Evolutionary conservation across 2,797 vertebrate genomes (phyloP).

Genomic region (Pseudochirops corinnae): DNA sequence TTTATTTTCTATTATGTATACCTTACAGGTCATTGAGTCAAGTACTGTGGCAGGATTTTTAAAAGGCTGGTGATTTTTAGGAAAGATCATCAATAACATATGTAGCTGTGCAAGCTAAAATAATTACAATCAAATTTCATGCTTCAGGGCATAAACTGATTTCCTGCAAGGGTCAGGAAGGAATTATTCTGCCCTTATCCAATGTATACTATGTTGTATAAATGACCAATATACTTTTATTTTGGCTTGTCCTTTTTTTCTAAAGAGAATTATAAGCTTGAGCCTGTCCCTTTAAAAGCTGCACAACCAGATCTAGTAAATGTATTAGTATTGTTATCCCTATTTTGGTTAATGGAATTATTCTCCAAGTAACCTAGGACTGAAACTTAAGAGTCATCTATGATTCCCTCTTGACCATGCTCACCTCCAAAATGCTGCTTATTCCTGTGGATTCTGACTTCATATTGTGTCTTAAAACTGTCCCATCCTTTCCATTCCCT

Average conservation of each 20-base stretch:
- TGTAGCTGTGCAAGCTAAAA: conserved; percentile 77
- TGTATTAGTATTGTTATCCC: neutral
- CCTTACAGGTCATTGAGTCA: conserved; percentile 73
- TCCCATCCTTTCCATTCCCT: neutral
- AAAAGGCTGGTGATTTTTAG: conserved; percentile 73
- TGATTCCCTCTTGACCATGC: neutral
- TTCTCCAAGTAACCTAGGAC: neutral
- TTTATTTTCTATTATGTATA: conserved; percentile 70
- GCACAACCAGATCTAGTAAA: neutral
- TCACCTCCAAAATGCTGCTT: neutral
- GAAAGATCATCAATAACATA: conserved; percentile 79
- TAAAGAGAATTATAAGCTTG: neutral
- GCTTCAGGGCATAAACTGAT: conserved; percentile 75
- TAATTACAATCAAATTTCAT: conserved; percentile 81
- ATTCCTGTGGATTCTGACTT: neutral
- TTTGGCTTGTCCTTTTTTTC: conserved; percentile 29
- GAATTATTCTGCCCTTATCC: conserved; percentile 31
- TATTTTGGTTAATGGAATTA: neutral
- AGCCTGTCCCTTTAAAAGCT: neutral
- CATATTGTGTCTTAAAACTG: neutral
- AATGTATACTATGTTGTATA: neutral
- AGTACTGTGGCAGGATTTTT: conserved; percentile 72
- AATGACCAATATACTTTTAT: conserved; percentile 45
- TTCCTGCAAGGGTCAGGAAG: conserved; percentile 68
- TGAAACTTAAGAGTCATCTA: neutral